Percentiles rank a stretch among this genome's conserved stretches.
phyloP scores from a whole-genome alignment of 2,113 vertebrate genomes.

The Bungarus multicinctus region DNA sequence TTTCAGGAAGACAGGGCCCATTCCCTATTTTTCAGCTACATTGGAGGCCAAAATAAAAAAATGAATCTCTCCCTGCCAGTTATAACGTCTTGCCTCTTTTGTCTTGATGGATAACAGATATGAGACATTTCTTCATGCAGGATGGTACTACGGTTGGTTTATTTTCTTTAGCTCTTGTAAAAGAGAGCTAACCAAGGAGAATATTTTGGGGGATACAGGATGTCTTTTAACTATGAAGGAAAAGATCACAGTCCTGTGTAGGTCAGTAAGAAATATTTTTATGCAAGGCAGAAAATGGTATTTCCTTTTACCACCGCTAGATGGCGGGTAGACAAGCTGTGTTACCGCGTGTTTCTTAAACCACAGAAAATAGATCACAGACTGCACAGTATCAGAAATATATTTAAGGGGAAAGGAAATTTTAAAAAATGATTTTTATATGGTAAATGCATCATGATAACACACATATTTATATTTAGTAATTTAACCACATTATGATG shows the following conservation, averaged over 20 bases:
- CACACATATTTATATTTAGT: not conserved
- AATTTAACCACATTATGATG: not conserved
- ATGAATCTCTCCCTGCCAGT: not conserved
- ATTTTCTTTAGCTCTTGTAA: not conserved
- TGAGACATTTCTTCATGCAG: not conserved
- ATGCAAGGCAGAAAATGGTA: not conserved
- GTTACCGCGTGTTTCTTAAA: not conserved
- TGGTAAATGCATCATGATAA: not conserved
- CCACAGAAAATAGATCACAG: not conserved
- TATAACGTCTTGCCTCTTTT: not conserved
- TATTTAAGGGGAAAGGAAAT: not conserved
- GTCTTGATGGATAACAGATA: not conserved
- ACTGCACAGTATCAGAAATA: not conserved
- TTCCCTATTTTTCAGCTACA: not conserved
- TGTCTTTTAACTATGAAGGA: not conserved
- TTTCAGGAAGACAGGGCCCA: not conserved
- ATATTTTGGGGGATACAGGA: not conserved
- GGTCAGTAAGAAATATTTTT: not conserved
- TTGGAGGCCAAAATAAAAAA: not conserved
- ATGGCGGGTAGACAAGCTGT: conserved; percentile 3
- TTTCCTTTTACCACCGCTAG: not conserved
- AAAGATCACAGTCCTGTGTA: not conserved
- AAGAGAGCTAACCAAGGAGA: not conserved
- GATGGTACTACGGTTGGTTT: not conserved
- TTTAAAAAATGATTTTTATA: not conserved